phyloP scores from a whole-genome alignment of 2,888 invertebrate genomes.

The Pelosia muscerda region DNA sequence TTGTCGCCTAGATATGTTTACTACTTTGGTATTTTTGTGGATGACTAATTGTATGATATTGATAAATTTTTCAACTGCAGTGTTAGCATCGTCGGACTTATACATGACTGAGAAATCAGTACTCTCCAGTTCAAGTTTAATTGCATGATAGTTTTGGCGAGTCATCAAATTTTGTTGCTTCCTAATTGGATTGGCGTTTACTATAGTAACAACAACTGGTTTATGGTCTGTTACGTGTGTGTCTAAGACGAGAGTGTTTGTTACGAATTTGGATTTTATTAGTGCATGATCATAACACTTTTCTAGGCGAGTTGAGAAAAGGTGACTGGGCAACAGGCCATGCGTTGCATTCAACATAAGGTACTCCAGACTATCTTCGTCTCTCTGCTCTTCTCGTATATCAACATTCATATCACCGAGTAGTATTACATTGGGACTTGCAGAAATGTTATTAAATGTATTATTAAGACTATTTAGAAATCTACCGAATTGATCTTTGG shows the following conservation, averaged over 20 bases:
- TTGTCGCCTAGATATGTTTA: background rate
- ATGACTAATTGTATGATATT: background rate
- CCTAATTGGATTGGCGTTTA: background rate
- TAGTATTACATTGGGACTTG: background rate
- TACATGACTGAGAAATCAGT: background rate
- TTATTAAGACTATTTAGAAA: background rate
- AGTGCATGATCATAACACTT: background rate
- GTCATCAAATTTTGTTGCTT: background rate
- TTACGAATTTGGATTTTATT: background rate
- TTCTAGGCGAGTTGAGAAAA: background rate
- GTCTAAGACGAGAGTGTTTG: background rate
- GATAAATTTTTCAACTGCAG: background rate
- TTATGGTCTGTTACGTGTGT: background rate
- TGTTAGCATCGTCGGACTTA: background rate
- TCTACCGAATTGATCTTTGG: background rate
- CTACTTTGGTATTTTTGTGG: background rate
- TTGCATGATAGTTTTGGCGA: background rate
- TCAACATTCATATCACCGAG: background rate
- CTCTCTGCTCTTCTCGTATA: background rate
- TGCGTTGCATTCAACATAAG: background rate
- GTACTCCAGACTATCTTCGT: background rate
- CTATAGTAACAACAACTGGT: background rate
- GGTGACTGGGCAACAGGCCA: background rate
- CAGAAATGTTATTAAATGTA: no score
- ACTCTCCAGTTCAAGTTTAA: background rate